These are phyloP conservation scores for Macrophya alboannulata DNA, from an alignment of 2,888 invertebrate species.

Conservation along the genomic window DNA sequence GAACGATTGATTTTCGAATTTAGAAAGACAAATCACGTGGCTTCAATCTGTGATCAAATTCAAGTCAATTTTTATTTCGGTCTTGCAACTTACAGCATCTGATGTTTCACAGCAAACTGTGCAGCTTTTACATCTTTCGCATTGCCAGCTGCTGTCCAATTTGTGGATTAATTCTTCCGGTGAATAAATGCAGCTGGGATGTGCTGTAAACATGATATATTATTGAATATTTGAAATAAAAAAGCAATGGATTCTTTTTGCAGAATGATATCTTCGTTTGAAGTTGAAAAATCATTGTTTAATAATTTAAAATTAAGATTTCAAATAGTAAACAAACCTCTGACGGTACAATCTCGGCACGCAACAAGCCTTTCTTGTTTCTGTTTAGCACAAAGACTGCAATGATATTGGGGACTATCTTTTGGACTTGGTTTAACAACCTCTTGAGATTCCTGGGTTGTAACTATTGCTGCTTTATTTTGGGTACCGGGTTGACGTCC, in stretches of 20 bases:
- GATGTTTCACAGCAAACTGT: conserved; percentile 90
- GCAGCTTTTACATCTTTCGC: conserved; percentile 95
- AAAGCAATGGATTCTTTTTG: conserved; percentile 22
- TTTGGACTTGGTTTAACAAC: conserved; percentile 67
- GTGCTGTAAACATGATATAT: conserved; percentile 80
- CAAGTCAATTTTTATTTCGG: neutral
- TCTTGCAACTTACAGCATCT: conserved; percentile 85
- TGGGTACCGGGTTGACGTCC: conserved; percentile 86
- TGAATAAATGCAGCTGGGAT: conserved; percentile 86
- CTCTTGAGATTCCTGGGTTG: conserved; percentile 73
- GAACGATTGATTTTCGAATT: neutral
- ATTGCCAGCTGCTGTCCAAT: conserved; percentile 91
- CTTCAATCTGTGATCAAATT: neutral
- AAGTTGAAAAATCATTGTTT: conserved; percentile 10
- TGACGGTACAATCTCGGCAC: conserved; percentile 88
- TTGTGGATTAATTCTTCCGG: conserved; percentile 85
- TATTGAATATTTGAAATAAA: conserved; percentile 48
- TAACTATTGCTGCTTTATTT: conserved; percentile 82
- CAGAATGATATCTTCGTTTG: conserved; percentile 29
- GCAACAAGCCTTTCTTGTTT: conserved; percentile 84
- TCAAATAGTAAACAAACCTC: conserved; percentile 79
- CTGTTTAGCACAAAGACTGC: conserved; percentile 76
- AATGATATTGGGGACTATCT: conserved; percentile 75
- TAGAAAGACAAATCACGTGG: neutral
- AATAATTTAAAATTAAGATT: neutral